Evolutionary conservation across 92 coral and sea anemone genomes (phyloP).

Genomic region (Zoanthus gigantus): DNA sequence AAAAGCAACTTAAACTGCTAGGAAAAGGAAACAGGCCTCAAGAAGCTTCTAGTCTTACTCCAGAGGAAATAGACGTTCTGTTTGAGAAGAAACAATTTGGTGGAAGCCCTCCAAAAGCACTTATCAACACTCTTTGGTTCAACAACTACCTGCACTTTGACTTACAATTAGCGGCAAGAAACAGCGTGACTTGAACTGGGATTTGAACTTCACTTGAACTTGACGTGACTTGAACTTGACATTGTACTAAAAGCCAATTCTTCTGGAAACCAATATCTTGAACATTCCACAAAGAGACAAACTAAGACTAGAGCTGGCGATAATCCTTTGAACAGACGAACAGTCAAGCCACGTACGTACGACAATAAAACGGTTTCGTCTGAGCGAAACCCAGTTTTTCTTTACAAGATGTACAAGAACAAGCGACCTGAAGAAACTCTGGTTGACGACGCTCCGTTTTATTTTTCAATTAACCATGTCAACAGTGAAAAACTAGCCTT

Average conservation of each 20-base stretch:
- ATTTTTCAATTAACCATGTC: constrained; percentile 28
- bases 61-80: too few relatives aligned
- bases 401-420: not conserved
- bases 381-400: too few relatives aligned
- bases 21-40: constrained; percentile 62
- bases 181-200: constrained; percentile 68
- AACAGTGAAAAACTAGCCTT: constrained; percentile 24
- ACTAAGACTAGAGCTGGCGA: constrained; percentile 40
- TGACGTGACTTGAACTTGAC: too few relatives aligned
- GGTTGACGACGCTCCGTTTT: too few relatives aligned
- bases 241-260: too few relatives aligned
- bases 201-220: not conserved
- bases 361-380: constrained; percentile 10
- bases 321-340: constrained; percentile 39
- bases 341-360: constrained; percentile 57
- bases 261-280: too few relatives aligned
- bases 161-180: not conserved
- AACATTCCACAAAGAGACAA: constrained; percentile 38
- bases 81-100: not conserved
- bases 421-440: constrained; percentile 19
- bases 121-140: too few relatives aligned
- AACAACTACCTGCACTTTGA: too few relatives aligned
- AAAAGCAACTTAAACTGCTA: not conserved
- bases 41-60: constrained; percentile 1
- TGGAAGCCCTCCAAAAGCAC: not conserved